Evolutionary conservation across 2,888 invertebrate genomes (phyloP).

Genomic region (Megalurothrips usitatus): DNA sequence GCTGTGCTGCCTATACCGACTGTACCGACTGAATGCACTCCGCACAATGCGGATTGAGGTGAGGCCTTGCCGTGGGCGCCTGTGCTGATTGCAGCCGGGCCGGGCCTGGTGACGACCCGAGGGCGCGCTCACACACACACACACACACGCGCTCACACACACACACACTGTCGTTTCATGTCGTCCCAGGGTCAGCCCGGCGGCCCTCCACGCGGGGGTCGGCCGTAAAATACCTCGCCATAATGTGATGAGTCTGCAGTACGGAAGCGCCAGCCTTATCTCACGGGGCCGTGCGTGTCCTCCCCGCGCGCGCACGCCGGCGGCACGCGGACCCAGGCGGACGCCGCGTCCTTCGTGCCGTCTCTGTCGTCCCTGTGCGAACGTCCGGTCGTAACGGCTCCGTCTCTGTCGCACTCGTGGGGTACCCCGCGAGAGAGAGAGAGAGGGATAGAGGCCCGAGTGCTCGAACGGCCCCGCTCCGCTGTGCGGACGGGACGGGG

Average conservation of each 20-base stretch:
- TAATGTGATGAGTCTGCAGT: background rate
- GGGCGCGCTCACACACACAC: too few relatives aligned
- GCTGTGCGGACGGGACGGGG: background rate
- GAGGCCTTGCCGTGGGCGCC: background rate
- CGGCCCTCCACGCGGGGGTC: background rate
- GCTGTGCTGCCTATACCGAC: background rate
- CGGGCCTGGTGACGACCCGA: too few relatives aligned
- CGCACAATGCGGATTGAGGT: background rate
- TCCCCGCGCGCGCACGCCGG: background rate
- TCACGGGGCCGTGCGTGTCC: background rate
- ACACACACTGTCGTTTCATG: too few relatives aligned
- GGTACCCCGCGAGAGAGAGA: too few relatives aligned
- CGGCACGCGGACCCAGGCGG: too few relatives aligned
- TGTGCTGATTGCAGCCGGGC: too few relatives aligned
- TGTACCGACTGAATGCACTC: background rate
- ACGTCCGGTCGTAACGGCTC: background rate
- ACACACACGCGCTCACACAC: too few relatives aligned
- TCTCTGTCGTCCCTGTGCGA: background rate
- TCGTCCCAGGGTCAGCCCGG: background rate
- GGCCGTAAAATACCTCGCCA: background rate
- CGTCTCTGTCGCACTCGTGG: background rate
- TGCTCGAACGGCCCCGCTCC: too few relatives aligned
- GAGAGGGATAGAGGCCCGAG: too few relatives aligned
- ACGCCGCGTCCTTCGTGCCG: too few relatives aligned
- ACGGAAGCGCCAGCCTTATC: constrained; percentile 21